Evolutionary conservation across 2,113 vertebrate species (phyloP), one percentile per base, ranked within the genome.

Genomic region (Chaetodon auriga): DNA sequence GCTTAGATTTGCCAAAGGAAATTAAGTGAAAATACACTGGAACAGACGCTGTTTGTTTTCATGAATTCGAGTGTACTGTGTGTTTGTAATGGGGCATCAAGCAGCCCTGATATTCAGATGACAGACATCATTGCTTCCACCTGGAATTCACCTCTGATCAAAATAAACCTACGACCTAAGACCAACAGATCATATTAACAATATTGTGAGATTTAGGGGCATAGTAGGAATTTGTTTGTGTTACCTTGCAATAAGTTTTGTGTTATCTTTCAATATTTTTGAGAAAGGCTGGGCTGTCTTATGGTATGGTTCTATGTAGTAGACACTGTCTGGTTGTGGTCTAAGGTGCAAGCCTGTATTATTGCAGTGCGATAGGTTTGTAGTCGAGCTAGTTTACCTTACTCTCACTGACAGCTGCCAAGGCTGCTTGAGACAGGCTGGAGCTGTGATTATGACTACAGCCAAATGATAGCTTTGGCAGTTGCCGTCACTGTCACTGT

Each of bases 1-100:
- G 19, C 68, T 68, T 10, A 53, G 41, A 64, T 84, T 86, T 78
- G 74, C 84, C 82, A 63, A 30, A 46, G 89, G 81, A 89, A 88
- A 86, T 77, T 55, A 76, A 74, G 87, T 84, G 66, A 86, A 88
- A 90, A 91, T 70, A 75, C 70, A 30, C 35, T 46, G 75, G 73
- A 87, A 91, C 64, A 51, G 86, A 78, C 18, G 35, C 51, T 68
- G 82, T 88, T 90, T 90, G 88, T 87, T 92, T 85, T 82, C 64
- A 82, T 62, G 49, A 87, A 80, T 85, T 77, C 25, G 21, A 74
- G 62, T 57, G 63, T 66, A 85, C 69, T 79, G 55, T 51, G 49
- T 72, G 65, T 82, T 82, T 79, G 73, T 69, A 87, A 79, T 77
- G 43, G 70, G 45, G 68, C 74, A 77, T 78, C 76, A 75, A 70